Percentiles rank a stretch among this genome's conserved stretches.
Evolutionary conservation across 2,113 vertebrate genomes (phyloP).

Genomic region (Nansenia antarctica): DNA sequence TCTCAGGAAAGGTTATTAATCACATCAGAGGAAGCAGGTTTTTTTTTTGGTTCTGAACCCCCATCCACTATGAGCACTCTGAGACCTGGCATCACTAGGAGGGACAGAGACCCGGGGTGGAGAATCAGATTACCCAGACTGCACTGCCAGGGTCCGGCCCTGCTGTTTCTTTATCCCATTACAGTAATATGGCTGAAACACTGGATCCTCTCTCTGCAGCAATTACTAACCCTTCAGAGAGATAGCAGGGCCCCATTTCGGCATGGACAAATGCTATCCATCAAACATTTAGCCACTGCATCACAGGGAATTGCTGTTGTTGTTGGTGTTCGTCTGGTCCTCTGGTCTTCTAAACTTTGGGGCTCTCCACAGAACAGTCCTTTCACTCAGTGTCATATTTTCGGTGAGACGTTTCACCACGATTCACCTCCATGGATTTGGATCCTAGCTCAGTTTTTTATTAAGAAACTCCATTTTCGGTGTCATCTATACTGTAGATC

Average conservation of each 20-base stretch:
- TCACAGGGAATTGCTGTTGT: constrained; percentile 18
- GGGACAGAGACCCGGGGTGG: constrained; percentile 59
- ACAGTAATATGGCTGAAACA: constrained; percentile 73
- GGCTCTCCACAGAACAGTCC: background rate
- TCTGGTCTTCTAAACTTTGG: background rate
- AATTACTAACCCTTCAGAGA: constrained; percentile 78
- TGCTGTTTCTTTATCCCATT: constrained; percentile 78
- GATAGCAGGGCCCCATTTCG: constrained; percentile 73
- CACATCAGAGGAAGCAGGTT: too few species aligned
- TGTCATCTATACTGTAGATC: too few species aligned
- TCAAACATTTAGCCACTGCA: constrained; percentile 76
- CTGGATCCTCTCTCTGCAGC: constrained; percentile 78
- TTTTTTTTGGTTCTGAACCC: too few species aligned
- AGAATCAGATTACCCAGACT: constrained; percentile 72
- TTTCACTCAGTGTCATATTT: background rate
- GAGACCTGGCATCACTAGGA: constrained; percentile 41
- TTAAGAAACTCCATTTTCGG: too few species aligned
- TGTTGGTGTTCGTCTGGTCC: background rate
- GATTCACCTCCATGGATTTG: too few species aligned
- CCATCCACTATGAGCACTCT: too few species aligned
- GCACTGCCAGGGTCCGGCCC: constrained; percentile 70
- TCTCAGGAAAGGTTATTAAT: too few species aligned
- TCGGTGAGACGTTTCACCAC: too few species aligned
- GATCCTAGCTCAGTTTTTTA: too few species aligned
- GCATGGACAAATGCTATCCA: constrained; percentile 70